Conservation (phyloP, 2,888 invertebrate genomes). For the Nesidiocoris tenuis region DNA sequence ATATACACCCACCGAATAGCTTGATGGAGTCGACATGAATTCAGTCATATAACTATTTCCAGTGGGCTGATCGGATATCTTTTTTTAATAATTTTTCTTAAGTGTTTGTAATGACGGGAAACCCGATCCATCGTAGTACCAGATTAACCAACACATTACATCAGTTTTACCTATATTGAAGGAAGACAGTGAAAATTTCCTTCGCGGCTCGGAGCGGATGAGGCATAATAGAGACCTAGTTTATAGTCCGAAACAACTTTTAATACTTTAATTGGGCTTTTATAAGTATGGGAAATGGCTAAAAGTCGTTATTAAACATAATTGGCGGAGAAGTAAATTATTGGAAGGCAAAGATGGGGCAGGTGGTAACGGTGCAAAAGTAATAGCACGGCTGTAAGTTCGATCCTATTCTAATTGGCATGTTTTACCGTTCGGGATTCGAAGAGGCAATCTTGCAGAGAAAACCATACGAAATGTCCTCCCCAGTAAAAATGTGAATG, state of each 20-base stretch:
- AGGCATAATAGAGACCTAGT: slow-evolving; percentile 8
- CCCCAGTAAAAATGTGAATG: no score
- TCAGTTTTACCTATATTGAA: no score
- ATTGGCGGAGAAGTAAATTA: slow-evolving; percentile 21
- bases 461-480: background rate
- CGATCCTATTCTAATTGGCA: slow-evolving; percentile 9
- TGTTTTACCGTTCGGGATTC: background rate
- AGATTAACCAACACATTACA: no score
- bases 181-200: no score
- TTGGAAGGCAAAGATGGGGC: background rate
- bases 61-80: no score
- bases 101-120: no score
- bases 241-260: slow-evolving; percentile 13
- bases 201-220: no score
- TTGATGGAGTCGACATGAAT: no score
- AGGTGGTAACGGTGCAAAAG: slow-evolving; percentile 15
- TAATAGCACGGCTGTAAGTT: slow-evolving; percentile 6
- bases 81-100: no score
- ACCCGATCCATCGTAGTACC: no score
- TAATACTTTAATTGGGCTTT: slow-evolving; percentile 25
- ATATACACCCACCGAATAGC: no score
- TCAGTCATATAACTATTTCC: no score
- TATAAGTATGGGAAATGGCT: slow-evolving; percentile 24
- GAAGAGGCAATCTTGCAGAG: background rate
- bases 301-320: slow-evolving; percentile 10